phyloP scores from a whole-genome alignment of 2,797 vertebrate genomes.

The Mallotus villosus region DNA sequence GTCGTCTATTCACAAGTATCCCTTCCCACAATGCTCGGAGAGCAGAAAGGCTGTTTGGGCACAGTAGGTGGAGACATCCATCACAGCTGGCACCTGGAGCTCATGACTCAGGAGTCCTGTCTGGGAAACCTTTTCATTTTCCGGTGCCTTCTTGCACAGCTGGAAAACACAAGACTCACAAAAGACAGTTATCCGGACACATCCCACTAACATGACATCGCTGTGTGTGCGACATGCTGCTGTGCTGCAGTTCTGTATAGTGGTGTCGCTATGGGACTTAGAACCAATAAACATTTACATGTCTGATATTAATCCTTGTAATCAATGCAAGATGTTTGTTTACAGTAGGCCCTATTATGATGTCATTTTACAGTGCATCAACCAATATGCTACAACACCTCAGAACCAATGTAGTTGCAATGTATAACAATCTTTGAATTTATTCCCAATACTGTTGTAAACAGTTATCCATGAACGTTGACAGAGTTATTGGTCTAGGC shows the following conservation, averaged over 20 bases:
- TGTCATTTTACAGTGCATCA: too few species aligned
- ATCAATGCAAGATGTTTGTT: too few species aligned
- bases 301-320: too few species aligned
- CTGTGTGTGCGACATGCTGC: background rate
- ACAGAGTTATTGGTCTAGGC: too few species aligned
- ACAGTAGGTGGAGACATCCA: constrained; percentile 45
- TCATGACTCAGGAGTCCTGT: constrained; percentile 53
- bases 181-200: constrained; percentile 12
- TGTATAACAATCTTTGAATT: too few species aligned
- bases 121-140: constrained; percentile 46
- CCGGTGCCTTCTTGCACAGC: constrained; percentile 11
- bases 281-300: too few species aligned
- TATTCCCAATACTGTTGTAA: too few species aligned
- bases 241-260: background rate
- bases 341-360: too few species aligned
- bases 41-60: constrained; percentile 41
- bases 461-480: too few species aligned
- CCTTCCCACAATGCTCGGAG: constrained; percentile 30
- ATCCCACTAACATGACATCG: background rate
- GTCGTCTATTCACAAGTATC: constrained; percentile 23
- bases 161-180: constrained; percentile 27
- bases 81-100: constrained; percentile 45
- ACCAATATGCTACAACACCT: too few species aligned
- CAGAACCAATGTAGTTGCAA: too few species aligned
- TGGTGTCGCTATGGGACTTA: background rate